A percentile compares a stretch with the other conserved stretches of the same genome.
phyloP scores from a whole-genome alignment of 2,888 invertebrate species.

The Polyommatus icarus region DNA sequence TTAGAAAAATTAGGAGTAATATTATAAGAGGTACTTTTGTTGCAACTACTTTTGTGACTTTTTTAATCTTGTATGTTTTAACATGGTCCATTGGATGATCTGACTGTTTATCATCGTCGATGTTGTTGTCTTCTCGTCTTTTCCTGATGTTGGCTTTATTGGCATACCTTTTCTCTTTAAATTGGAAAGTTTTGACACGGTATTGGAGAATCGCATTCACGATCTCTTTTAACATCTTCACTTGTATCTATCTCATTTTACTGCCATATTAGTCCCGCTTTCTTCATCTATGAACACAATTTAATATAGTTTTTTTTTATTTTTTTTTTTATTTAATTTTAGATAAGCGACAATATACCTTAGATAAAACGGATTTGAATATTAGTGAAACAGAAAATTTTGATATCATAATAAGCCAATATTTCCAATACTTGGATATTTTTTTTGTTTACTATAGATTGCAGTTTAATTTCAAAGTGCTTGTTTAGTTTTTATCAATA shows the following conservation, averaged over 20 bases:
- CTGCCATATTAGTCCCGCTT: slow-evolving; percentile 47
- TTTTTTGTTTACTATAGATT: no score
- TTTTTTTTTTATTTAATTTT: neutral
- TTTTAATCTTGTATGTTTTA: slow-evolving; percentile 72
- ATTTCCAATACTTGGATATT: no score
- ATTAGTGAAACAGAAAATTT: neutral
- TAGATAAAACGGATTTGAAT: neutral
- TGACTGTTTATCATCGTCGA: slow-evolving; percentile 46
- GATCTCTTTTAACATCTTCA: slow-evolving; percentile 73
- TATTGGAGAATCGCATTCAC: slow-evolving; percentile 67
- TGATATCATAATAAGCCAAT: neutral
- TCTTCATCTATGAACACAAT: slow-evolving; percentile 34
- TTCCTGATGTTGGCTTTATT: slow-evolving; percentile 55
- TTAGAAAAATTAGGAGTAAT: slow-evolving; percentile 64
- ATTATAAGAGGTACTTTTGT: slow-evolving; percentile 52
- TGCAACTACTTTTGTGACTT: slow-evolving; percentile 41
- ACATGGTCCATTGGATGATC: slow-evolving; percentile 65
- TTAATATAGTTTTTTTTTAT: neutral
- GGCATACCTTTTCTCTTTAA: slow-evolving; percentile 52
- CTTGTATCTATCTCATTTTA: slow-evolving; percentile 65
- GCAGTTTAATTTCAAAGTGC: no score
- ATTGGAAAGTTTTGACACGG: slow-evolving; percentile 50
- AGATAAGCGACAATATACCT: slow-evolving; percentile 33
- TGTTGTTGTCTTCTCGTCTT: slow-evolving; percentile 46
- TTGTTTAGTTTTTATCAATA: neutral